These are phyloP conservation scores for Mycteria americana DNA, from an alignment of 2,797 vertebrate genomes.

Conservation along the genomic window DNA sequence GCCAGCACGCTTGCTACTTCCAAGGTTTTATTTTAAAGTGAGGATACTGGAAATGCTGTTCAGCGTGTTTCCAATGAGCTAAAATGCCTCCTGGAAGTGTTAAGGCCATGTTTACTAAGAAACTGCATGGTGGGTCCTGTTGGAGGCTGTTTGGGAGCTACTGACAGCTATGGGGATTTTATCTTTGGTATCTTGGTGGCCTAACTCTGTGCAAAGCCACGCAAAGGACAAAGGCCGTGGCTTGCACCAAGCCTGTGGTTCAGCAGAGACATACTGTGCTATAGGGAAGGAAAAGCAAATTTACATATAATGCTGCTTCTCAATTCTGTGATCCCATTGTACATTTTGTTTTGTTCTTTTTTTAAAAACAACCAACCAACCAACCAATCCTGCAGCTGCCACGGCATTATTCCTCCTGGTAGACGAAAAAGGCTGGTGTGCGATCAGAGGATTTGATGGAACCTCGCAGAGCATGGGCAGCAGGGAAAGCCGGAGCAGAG, in stretches of 20 bases:
- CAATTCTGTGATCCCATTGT: neutral
- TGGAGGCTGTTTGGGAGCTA: neutral
- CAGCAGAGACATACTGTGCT: neutral
- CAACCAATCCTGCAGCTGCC: neutral
- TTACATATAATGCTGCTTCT: neutral
- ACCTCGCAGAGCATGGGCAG: neutral
- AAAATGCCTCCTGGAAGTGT: neutral
- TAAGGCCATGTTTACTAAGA: neutral
- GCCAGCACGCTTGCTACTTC: conserved; percentile 25
- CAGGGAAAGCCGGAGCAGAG: neutral
- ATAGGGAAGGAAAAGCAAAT: neutral
- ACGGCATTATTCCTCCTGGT: neutral
- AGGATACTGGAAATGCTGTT: neutral
- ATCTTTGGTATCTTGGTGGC: rapidly evolving
- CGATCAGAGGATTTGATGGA: neutral
- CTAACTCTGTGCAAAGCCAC: neutral
- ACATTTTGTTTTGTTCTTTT: neutral
- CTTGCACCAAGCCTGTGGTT: neutral
- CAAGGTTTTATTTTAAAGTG: conserved; percentile 40
- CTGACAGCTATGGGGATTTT: neutral
- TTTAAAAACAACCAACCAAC: neutral
- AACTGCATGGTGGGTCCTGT: neutral
- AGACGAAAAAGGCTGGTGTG: neutral
- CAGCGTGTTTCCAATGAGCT: neutral
- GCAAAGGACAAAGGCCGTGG: neutral